phyloP scores from a whole-genome alignment of 2,797 vertebrate species.

The Hyperoplus lanceolatus region DNA sequence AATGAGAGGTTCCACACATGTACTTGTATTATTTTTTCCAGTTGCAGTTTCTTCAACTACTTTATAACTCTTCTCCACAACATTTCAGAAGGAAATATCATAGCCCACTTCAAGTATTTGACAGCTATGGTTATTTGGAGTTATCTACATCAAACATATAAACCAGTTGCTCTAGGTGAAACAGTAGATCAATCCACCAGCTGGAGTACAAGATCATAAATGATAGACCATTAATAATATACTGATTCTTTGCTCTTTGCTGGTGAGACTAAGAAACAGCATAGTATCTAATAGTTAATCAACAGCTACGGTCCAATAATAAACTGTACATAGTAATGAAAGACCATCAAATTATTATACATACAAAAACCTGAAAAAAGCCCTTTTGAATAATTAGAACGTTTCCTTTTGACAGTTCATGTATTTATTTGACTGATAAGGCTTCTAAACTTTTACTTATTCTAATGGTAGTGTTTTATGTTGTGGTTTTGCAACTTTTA shows the following conservation, averaged over 20 bases:
- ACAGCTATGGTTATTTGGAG: background rate
- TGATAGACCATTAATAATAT: too few relatives aligned
- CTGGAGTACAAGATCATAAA: too few relatives aligned
- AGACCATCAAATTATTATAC: background rate
- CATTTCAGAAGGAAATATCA: background rate
- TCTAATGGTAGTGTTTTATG: background rate
- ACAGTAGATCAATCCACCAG: too few relatives aligned
- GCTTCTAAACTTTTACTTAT: background rate
- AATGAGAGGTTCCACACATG: background rate
- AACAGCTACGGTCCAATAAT: background rate
- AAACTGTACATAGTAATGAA: background rate
- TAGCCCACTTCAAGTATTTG: background rate
- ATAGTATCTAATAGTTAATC: too few relatives aligned
- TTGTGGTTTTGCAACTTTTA: background rate
- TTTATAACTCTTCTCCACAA: background rate
- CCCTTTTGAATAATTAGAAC: background rate
- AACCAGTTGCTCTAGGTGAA: too few relatives aligned
- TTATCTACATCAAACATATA: background rate
- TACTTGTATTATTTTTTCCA: background rate
- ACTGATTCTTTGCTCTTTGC: background rate
- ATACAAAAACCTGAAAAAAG: background rate
- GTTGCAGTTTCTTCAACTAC: background rate
- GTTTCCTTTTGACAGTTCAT: background rate
- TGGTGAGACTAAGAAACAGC: background rate
- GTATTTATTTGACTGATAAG: background rate